Base-by-base conservation (phyloP, 2,888 invertebrate genomes). In the Adelognathus sp. region DNA sequence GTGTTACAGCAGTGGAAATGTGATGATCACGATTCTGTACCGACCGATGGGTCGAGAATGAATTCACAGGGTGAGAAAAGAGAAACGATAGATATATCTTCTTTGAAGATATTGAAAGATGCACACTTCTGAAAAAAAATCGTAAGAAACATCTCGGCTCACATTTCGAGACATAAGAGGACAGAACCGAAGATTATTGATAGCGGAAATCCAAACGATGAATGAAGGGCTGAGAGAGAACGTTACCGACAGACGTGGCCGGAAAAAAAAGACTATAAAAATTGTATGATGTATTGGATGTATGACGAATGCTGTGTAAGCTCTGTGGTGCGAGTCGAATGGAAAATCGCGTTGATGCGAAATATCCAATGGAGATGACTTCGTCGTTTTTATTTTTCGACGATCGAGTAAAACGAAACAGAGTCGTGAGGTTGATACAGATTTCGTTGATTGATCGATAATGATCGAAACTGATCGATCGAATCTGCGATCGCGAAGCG, bases 271-370 rank as follows among this genome's bases (percentile, higher is more conserved):
- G 80, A 83, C 81, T 77, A 80, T 80, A 81, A 76, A n/a, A 83
- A 76, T 75, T 78, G 81, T 83, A 83, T 70, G 71, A 81, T 81
- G 81, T 82, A 81, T 75, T 76, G 79, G 82, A 80, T 82, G 81
- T 80, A 76, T 76, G 81, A 84, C 73, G 75, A 63, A 75, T 79
- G 72, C 80, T 81, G 78, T n/a, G n/a, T 79, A 73, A 77, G 44
- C 58, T 70, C 70, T 79, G 79, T 75, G 81, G 74, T 64, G 63
- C 69, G 70, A 75, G 66, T 76, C 58, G 52, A 36, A 52, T 18
- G 33, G 14, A 27, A 18, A 27, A 33, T 41, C 41, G 41, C 58
- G 27, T 11, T 36, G n/a, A n/a, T n/a, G n/a, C n/a, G n/a, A n/a
- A n/a, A n/a, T n/a, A 63, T 63, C 18, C 33, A 16, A 36, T 11